phyloP scores from a whole-genome alignment of 1,140 invertebrate species.

The Trichogramma pretiosum region DNA sequence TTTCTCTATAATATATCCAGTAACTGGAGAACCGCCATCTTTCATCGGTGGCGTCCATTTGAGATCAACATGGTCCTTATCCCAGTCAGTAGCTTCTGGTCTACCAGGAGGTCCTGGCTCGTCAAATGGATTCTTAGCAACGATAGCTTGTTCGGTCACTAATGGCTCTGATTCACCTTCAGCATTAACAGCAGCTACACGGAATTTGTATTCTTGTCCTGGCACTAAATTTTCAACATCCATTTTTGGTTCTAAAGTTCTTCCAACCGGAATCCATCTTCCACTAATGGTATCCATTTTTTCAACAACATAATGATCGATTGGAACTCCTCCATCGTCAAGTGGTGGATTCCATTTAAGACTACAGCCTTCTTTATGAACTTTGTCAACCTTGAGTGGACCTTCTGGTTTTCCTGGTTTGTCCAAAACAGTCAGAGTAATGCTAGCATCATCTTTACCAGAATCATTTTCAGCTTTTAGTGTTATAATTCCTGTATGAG shows the following conservation, averaged over 20 bases:
- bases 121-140: conserved; percentile 97
- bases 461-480: conserved; percentile 87
- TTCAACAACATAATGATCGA: conserved; percentile 87
- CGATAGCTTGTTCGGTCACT: conserved; percentile 76
- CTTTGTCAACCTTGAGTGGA: conserved; percentile 80
- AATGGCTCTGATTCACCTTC: conserved; percentile 92
- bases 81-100: conserved; percentile 87
- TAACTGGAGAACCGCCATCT: conserved; percentile 88
- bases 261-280: conserved; percentile 74
- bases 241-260: conserved; percentile 72
- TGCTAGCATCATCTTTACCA: conserved; percentile 83
- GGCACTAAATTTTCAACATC: conserved; percentile 77
- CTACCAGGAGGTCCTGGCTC: conserved; percentile 83
- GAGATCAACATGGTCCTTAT: conserved; percentile 87
- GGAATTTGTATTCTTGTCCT: conserved; percentile 93
- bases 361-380: conserved; percentile 87
- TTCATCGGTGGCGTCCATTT: conserved; percentile 82
- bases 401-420: conserved; percentile 86
- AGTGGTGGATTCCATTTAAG: conserved; percentile 89
- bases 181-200: conserved; percentile 89
- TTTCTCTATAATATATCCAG: conserved; percentile 90
- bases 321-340: conserved; percentile 84
- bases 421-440: conserved; percentile 78
- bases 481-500: conserved; percentile 75
- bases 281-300: conserved; percentile 80